phyloP scores from a whole-genome alignment of 2,113 vertebrate species.

The Oriolus oriolus region DNA sequence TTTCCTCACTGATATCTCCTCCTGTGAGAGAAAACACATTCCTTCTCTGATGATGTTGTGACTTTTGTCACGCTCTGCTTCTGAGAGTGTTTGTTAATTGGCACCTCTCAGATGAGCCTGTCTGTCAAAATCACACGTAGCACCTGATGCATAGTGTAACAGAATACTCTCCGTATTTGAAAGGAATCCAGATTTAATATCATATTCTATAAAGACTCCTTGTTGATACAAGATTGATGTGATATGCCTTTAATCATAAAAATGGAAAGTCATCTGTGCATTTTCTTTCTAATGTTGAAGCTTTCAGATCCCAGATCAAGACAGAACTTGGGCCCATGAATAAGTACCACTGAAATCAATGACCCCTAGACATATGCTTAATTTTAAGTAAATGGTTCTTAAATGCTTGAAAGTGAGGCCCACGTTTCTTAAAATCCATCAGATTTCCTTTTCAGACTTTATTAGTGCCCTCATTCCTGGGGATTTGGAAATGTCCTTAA shows the following conservation, averaged over 20 bases:
- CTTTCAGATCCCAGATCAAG: neutral
- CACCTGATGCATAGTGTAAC: slow-evolving; percentile 27
- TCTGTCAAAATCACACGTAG: slow-evolving; percentile 39
- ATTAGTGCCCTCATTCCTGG: neutral
- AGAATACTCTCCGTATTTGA: slow-evolving; percentile 39
- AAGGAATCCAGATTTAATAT: slow-evolving; percentile 43
- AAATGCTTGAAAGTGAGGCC: neutral
- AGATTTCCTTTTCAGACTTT: neutral
- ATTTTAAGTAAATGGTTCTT: neutral
- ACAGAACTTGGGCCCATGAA: neutral
- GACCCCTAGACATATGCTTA: neutral
- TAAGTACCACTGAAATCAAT: neutral
- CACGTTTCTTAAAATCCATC: neutral
- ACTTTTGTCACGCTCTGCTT: slow-evolving; percentile 53
- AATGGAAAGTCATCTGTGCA: neutral
- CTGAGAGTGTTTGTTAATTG: slow-evolving; percentile 60
- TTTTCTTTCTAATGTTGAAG: neutral
- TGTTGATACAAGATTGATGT: slow-evolving; percentile 5
- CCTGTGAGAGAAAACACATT: slow-evolving; percentile 14
- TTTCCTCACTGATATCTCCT: neutral
- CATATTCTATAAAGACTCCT: slow-evolving; percentile 14
- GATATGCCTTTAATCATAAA: slow-evolving; percentile 36
- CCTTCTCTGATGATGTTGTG: slow-evolving; percentile 42
- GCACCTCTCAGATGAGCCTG: slow-evolving; percentile 38
- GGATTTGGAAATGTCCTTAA: neutral